Evolutionary conservation across 2,888 invertebrate species (phyloP), one percentile per base, ranked within the genome.

Genomic region (Hirtodrosophila trivittata): DNA sequence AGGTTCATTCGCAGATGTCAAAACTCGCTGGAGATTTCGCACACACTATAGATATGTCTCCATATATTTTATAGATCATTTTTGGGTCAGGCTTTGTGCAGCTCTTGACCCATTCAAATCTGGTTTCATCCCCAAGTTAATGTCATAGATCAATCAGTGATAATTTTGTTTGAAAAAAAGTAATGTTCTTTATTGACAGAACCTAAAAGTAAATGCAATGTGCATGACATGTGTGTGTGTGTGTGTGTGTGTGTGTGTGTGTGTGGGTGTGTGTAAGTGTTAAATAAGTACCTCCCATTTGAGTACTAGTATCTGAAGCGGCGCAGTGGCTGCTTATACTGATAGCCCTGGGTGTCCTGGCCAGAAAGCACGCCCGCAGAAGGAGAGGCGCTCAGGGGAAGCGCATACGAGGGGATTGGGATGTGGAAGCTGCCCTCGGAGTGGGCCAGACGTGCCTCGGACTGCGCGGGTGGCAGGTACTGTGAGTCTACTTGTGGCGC

Each of bases 401-500:
- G 76, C 0, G 88, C 89, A 46, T 89, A 89, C 0, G 84, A 75
- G 3, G 89, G 89, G 16, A 88, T 80, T 41, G 89, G 88, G 33
- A 89, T 89, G 43, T 77, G 75, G 41, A 72, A 87, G 10, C 41
- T 49, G 8, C 49, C 14, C 7, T 66, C 62, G 0, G 49, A 28
- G 5, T 55, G 56, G 0, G 82, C 60, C 4, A 35, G n/a, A 25
- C 47, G 59, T 4, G 30, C 13, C 35, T 62, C 62, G 0, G 82
- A 43, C 3, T 56, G 54, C 12, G 46, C 46, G 9, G 76, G 75
- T n/a, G 77, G 77, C 63, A 81, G 38, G 18, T 81, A 81, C 35
- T 62, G 51, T 0, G 59, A 6, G 14, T 66, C 67, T 3, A 76
- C 76, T 26, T 63, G 49, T 3, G 62, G 5, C 8, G 55, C 25